Base-by-base conservation (phyloP, 1,140 invertebrate species). In the Hylyphantes graminicola region DNA sequence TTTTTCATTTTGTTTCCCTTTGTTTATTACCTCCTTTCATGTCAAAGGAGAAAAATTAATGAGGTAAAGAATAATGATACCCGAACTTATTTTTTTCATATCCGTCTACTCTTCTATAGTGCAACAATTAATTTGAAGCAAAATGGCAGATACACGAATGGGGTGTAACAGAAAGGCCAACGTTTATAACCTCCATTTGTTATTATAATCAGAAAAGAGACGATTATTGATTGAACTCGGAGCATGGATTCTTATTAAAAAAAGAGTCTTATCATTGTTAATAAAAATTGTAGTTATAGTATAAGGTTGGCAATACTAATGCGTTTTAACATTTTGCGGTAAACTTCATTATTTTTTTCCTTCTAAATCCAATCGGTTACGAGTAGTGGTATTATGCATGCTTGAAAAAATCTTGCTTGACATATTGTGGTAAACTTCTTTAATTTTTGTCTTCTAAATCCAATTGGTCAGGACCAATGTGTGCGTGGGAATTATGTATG, bases 211-310 rank as follows among this genome's bases (percentile, higher is more conserved):
- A 55, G 51, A 73, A 35, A 81, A n/a, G 64, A 51, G 15, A 81
- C 68, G n/a, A 73, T 81, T 81, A 81, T 81, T 81, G 68, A 81
- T 81, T 81, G 79, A 64, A 81, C 21, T 81, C 57, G 63, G 77
- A 21, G n/a, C 53, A 35, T 59, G 35, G 64, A 57, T 80, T 70
- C 75, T 53, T 78, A 78, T 78, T 63, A 78, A 78, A 78, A n/a
- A 76, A 59, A 13, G 19, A 15, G 7, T 55, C 51, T 12, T 70
- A 15, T 70, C 67, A 12, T 15, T 70, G 35, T 35, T 10, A 7
- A 53, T 10, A 51, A 70, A 70, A 51, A 70, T 1, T 1, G 35
- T 35, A 35, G 35, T 17, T 35, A 35, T 35, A 35, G 35, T 35
- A 35, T 35, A 35, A 35, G 35, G 35, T 35, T 35, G 35, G 35